Evolutionary conservation across 2,113 vertebrate genomes (phyloP), one percentile per base, ranked within the genome.

Genomic region (Pygoscelis adeliae): DNA sequence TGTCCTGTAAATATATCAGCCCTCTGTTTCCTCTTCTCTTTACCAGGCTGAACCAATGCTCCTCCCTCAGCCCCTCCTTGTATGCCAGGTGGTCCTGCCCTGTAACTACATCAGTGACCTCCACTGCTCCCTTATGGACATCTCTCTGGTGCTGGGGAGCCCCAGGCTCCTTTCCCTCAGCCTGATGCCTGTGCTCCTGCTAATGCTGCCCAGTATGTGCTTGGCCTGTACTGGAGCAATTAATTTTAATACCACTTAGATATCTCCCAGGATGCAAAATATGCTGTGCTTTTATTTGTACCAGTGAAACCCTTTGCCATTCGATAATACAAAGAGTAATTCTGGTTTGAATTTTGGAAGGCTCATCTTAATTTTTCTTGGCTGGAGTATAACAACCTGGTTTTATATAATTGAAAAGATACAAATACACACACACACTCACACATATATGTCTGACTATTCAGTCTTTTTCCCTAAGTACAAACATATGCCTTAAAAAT

Each of bases 151-250:
- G 18, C 26, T 22, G 10, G 30, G 23, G 5, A 72, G 5, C 7
- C 27, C 10, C 52, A 67, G 27, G 22, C 10, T 72, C 49, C 26
- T 17, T 50, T 74, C 15, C 7, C 25, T 77, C 38, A 32, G 40
- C 20, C n/a, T 21, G 20, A 9, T 20, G 27, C n/a, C 22, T 42
- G 14, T 2, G 1, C 4, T 72, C 2, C 46, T 27, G 22, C 4
- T 47, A 49, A 11, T 21, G 19, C 46, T 62, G 16, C 22, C 15
- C 27, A 30, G 26, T 19, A 42, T 19, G 40, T 67, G 10, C 26
- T 67, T 30, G 32, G 11, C 32, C 16, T 55, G 4, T 55, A 49
- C 27, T 46, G 59, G 13, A 62, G 16, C 23, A 36, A 77, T 32
- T 65, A 36, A 56, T 53, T 23, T 81, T 32, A 46, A 3, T 32